Evolutionary conservation across 2,113 vertebrate species (phyloP).

Genomic region (Bombycilla garrulus): DNA sequence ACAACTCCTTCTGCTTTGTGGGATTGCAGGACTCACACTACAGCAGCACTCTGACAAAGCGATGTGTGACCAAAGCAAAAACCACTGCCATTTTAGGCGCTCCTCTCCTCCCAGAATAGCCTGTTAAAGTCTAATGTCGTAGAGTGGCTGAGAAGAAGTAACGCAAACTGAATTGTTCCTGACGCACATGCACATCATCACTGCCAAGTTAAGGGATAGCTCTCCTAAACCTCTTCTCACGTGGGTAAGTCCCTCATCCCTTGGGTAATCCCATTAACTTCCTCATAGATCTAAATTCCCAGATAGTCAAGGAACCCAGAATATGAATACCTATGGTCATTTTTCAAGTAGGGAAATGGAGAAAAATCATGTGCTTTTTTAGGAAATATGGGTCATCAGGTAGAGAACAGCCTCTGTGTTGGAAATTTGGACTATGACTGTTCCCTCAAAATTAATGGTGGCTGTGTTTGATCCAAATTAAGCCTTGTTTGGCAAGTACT

Average conservation of each 20-base stretch:
- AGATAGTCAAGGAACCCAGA: not conserved
- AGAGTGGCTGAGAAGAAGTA: not conserved
- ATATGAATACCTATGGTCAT: not conserved
- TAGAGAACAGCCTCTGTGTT: not conserved
- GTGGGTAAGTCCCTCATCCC: not conserved
- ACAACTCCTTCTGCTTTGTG: not conserved
- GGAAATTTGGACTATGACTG: not conserved
- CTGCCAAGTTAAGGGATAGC: not conserved
- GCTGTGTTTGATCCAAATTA: not conserved
- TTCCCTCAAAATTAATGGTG: not conserved
- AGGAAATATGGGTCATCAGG: not conserved
- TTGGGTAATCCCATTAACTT: not conserved
- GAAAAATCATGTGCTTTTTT: not conserved
- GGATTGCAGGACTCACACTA: not conserved
- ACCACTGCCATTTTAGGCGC: not conserved
- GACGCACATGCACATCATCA: not conserved
- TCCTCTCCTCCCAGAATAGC: not conserved
- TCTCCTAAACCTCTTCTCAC: not conserved
- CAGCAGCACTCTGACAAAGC: fast-evolving
- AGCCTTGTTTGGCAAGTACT: not conserved
- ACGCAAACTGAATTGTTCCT: not conserved
- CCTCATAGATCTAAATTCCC: not conserved
- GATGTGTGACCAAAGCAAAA: not conserved
- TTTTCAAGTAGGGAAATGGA: not conserved
- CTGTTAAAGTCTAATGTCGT: not conserved